Evolutionary conservation across 2,113 vertebrate genomes (phyloP).

Genomic region (Rhagologus leucostigma): DNA sequence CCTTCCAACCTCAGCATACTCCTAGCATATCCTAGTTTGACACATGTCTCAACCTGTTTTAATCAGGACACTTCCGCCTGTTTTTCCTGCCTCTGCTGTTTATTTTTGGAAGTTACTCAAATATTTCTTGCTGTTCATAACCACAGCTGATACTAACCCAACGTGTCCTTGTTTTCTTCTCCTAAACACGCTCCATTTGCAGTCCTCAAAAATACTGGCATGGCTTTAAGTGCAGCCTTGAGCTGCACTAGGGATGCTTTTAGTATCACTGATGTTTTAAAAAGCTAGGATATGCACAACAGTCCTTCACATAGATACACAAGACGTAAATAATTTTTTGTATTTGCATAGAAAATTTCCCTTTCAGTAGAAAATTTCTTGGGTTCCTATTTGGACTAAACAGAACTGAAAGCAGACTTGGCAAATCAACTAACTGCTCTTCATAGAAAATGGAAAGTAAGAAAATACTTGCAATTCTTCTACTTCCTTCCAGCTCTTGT

Average conservation of each 20-base stretch:
- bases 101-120: background rate
- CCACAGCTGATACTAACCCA: background rate
- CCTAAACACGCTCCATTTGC: background rate
- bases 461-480: constrained; percentile 37
- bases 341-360: background rate
- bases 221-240: background rate
- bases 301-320: background rate
- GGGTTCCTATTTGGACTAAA: background rate
- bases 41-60: background rate
- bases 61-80: background rate
- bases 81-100: background rate
- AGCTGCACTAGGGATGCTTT: background rate
- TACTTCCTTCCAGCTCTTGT: constrained; percentile 10
- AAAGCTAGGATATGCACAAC: background rate
- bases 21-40: background rate
- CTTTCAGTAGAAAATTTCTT: background rate
- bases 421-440: background rate
- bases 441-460: constrained; percentile 14
- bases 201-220: background rate
- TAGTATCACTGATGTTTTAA: background rate
- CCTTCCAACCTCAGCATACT: background rate
- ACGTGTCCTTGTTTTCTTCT: background rate
- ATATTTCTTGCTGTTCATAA: background rate
- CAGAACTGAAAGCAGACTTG: background rate
- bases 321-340: background rate